Base-by-base conservation (phyloP, 2,113 vertebrate genomes). In the Archilochus colubris region DNA sequence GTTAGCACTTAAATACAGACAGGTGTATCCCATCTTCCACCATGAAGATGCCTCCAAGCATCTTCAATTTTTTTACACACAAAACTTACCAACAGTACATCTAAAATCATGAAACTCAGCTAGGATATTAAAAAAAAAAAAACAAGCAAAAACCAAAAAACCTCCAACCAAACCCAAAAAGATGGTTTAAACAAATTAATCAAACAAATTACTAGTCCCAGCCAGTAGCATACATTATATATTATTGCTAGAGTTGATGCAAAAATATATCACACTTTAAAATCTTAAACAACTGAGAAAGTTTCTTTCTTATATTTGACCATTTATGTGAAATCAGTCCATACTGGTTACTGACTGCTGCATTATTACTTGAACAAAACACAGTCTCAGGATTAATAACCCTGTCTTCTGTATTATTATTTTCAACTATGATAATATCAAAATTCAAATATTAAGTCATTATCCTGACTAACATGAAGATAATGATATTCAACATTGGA, bases 311-410 rank as follows among this genome's bases (percentile, higher is more conserved):
- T 51, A 25, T 11, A 38, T 16, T 20, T 86, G 31, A 28, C 10
- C 3, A 23, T 64, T 91, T 36, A 14, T 9, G 22, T 33, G 43
- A 86, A 93, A 57, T 44, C 13, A 67, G 12, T 9, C 46, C 6
- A 31, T 14, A 57, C 3, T 0, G 0, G 38, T 73, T 61, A 40
- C 14, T 63, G 38, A 63, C 7, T 31, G 27, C 15, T 4, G 1
- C 27, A 15, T 5, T 36, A 67, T 33, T 58, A 54, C 10, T 17
- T 43, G 10, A 87, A 73, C 4, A 59, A 54, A 77, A 64, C 12
- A 64, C 12, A 44, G 5, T 48, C 8, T 69, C 3, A 3, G 36
- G 46, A 55, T 21, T 7, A 75, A 64, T 27, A 14, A 43, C 8
- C 19, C 61, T 61, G 27, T 36, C 22, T 83, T n/a, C 15, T 33